Evolutionary conservation across 2,888 invertebrate genomes (phyloP), one percentile per base, ranked within the genome.

Genomic region (Acronicta alni): DNA sequence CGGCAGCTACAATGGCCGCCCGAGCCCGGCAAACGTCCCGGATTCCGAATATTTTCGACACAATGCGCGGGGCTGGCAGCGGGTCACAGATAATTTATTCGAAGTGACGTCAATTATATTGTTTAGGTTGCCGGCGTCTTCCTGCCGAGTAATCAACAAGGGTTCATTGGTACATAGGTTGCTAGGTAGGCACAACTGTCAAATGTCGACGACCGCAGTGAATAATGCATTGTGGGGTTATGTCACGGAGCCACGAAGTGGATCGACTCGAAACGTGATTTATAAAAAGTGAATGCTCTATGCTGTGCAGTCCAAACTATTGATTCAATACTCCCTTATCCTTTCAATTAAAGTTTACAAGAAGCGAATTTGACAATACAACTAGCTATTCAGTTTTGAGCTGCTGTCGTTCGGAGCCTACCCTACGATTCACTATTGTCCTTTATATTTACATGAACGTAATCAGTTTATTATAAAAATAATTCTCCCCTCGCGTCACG

Each of bases 401-500:
- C 37, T n/a, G 15, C 16, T 41, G 46, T 14, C 20, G 23, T 30
- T n/a, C 17, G 39, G 17, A 54, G 12, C 16, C 14, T 37, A 17
- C 18, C 42, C 44, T 30, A 41, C 49, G 15, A 4, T 38, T 17
- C 15, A 8, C 45, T 42, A 38, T 57, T 49, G 55, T 45, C 42
- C 59, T 56, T 41, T 15, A 15, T 64, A 56, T 57, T 61, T 63
- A 69, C 47, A 62, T 46, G 30, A 35, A 57, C 55, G 44, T 64
- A 67, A 75, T 67, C 54, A 65, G 55, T 65, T 65, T 62, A 64
- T 61, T 62, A 60, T 57, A 54, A 57, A 62, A 71, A 37, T 56
- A 54, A 57, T 59, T 53, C 65, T 45, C 72, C 67, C 67, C 57
- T 59, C 45, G 17, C 52, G 54, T 57, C 58, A 52, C 46, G 46